Conservation (phyloP, 2,113 vertebrate species). For the Gasterosteus aculeatus region DNA sequence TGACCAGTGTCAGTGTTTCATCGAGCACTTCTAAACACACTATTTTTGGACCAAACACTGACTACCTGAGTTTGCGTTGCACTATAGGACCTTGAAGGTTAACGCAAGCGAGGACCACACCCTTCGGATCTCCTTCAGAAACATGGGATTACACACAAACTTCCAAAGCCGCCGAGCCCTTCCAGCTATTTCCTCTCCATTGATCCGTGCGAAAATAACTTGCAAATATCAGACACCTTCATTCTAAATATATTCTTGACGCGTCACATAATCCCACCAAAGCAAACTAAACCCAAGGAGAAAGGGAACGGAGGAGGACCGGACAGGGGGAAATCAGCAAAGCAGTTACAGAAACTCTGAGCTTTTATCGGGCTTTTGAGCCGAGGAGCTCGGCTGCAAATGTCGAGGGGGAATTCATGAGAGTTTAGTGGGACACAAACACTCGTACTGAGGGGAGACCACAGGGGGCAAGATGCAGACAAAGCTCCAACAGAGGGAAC, state of each 20-base stretch:
- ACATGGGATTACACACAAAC: not conserved
- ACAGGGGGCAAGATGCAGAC: constrained; percentile 19
- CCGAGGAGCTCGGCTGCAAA: not conserved
- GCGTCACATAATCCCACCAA: not conserved
- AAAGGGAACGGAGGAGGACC: not conserved
- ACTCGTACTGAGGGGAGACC: constrained; percentile 11
- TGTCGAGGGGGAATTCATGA: constrained; percentile 14
- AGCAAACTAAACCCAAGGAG: not conserved
- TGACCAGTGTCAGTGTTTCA: constrained; percentile 53
- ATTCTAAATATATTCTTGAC: constrained; percentile 29
- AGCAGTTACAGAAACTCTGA: constrained; percentile 18
- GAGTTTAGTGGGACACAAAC: constrained; percentile 42
- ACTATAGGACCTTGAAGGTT: not conserved
- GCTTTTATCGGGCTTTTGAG: not conserved
- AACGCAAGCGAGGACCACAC: not conserved
- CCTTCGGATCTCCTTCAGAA: constrained; percentile 19
- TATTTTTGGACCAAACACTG: constrained; percentile 41
- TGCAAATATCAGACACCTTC: constrained; percentile 1
- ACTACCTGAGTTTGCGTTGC: not conserved
- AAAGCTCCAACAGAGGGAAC: constrained; percentile 35
- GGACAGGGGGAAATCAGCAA: not conserved
- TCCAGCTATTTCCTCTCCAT: constrained; percentile 11
- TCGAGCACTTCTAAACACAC: constrained; percentile 28
- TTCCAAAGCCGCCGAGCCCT: not conserved
- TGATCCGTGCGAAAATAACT: not conserved